These are phyloP conservation scores for Dryoscopus gambensis DNA, from an alignment of 2,113 vertebrate species.

Conservation along the genomic window DNA sequence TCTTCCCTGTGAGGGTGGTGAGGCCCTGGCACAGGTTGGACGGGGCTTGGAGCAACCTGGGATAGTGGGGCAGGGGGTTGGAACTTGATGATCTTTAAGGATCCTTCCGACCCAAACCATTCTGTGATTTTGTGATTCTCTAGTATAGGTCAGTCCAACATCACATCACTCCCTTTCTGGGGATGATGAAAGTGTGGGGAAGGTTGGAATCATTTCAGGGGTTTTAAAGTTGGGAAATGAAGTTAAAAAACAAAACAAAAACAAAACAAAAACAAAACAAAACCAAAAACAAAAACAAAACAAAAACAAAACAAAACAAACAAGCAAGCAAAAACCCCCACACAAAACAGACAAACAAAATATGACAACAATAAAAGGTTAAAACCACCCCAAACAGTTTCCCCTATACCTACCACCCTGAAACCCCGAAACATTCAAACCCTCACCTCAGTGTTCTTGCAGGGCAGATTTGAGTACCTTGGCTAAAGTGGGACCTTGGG, in stretches of 20 bases:
- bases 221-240: neutral
- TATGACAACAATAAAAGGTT: too few relatives aligned
- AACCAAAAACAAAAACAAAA: neutral
- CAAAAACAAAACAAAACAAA: neutral
- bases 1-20: accelerated
- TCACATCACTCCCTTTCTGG: neutral
- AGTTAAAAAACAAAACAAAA: neutral
- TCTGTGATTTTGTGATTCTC: neutral
- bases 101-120: neutral
- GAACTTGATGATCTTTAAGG: accelerated
- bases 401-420: neutral
- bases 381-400: neutral
- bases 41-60: accelerated
- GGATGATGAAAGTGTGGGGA: neutral
- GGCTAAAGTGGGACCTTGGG: neutral
- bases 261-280: too few relatives aligned
- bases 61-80: accelerated
- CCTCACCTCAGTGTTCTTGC: neutral
- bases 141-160: neutral
- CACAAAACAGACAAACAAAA: neutral
- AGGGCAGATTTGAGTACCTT: neutral
- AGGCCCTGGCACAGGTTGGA: neutral
- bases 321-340: neutral
- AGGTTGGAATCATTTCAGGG: neutral
- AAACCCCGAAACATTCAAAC: neutral